Evolutionary conservation across 2,888 invertebrate species (phyloP).

Genomic region (Papilio gigon): DNA sequence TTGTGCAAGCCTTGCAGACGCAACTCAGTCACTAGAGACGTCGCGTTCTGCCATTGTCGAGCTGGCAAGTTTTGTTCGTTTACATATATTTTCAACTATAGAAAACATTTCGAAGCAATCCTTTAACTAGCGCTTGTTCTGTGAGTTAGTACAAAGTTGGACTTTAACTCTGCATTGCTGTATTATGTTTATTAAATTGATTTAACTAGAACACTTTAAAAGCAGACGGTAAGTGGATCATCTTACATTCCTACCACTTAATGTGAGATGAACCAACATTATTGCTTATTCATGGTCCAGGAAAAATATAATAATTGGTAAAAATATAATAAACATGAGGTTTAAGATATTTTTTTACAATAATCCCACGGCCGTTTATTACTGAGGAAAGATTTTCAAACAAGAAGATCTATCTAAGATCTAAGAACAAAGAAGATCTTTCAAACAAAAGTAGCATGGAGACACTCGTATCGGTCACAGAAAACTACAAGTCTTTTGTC

Average conservation of each 20-base stretch:
- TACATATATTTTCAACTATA: conserved; percentile 40
- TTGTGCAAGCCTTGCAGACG: conserved; percentile 90
- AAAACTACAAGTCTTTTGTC: too few species aligned
- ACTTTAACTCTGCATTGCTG: conserved; percentile 19
- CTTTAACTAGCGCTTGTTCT: conserved; percentile 1
- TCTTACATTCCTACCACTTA: too few species aligned
- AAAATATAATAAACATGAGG: too few species aligned
- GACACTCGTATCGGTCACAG: too few species aligned
- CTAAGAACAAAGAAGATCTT: too few species aligned
- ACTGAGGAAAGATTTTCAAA: too few species aligned
- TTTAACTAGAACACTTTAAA: not conserved
- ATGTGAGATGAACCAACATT: not conserved
- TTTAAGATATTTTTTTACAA: too few species aligned
- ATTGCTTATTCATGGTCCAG: too few species aligned
- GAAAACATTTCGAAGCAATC: conserved; percentile 34
- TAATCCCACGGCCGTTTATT: too few species aligned
- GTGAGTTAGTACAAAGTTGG: conserved; percentile 17
- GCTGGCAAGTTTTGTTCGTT: conserved; percentile 54
- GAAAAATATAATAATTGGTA: too few species aligned
- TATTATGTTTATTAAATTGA: not conserved
- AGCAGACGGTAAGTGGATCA: not conserved
- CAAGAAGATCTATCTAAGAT: too few species aligned
- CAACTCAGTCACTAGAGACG: conserved; percentile 88
- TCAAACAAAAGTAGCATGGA: too few species aligned
- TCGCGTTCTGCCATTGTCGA: conserved; percentile 75